Evolutionary conservation across 2,888 invertebrate genomes (phyloP).

Genomic region (Callyntrura guangdongensis): DNA sequence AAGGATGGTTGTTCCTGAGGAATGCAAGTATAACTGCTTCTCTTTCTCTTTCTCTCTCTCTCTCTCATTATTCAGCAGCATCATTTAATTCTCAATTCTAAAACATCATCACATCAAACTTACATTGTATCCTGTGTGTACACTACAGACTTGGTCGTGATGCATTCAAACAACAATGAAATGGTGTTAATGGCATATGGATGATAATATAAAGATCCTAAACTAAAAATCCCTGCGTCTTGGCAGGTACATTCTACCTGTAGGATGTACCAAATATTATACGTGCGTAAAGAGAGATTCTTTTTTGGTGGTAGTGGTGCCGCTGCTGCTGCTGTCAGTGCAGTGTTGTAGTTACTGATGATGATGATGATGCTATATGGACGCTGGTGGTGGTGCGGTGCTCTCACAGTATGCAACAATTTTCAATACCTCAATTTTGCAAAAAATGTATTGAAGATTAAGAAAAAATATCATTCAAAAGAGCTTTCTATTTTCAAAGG

Average conservation of each 20-base stretch:
- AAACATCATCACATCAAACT: constrained; percentile 42
- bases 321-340: neutral
- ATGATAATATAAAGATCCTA: constrained; percentile 71
- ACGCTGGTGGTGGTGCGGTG: constrained; percentile 25
- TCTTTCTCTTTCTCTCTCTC: constrained; percentile 35
- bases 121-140: neutral
- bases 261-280: constrained; percentile 28
- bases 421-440: constrained; percentile 53
- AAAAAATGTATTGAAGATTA: constrained; percentile 50
- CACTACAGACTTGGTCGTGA: constrained; percentile 50
- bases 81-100: constrained; percentile 72
- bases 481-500: constrained; percentile 61
- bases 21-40: constrained; percentile 78
- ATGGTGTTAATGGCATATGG: constrained; percentile 79
- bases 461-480: constrained; percentile 44
- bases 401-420: constrained; percentile 37
- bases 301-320: constrained; percentile 30
- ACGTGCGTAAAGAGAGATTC: constrained; percentile 24
- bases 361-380: constrained; percentile 31
- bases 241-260: constrained; percentile 28
- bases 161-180: constrained; percentile 77
- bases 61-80: constrained; percentile 64
- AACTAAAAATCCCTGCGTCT: constrained; percentile 22
- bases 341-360: neutral
- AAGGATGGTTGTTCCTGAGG: constrained; percentile 78